phyloP scores from a whole-genome alignment of 1,140 invertebrate genomes.

The Cyclargus thomasi region DNA sequence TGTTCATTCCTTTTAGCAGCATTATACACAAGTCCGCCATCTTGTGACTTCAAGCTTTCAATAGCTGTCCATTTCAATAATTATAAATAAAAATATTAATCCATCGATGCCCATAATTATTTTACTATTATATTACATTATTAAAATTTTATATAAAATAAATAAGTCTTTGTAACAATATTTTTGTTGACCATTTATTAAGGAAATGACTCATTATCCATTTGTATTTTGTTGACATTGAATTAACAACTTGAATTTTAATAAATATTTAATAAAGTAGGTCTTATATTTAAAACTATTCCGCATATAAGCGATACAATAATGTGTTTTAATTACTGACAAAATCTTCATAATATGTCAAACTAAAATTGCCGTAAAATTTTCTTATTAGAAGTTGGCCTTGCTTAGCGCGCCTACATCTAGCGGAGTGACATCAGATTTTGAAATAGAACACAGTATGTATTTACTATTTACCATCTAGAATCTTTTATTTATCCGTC shows the following conservation, averaged over 20 bases:
- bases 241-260: conserved; percentile 4
- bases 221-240: conserved; percentile 16
- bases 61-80: conserved; percentile 65
- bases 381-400: conserved; percentile 7
- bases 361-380: neutral
- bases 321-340: neutral
- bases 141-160: neutral
- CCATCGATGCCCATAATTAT: conserved; percentile 43
- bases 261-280: neutral
- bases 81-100: conserved; percentile 66
- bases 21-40: conserved; percentile 60
- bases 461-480: neutral
- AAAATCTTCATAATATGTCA: neutral
- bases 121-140: neutral
- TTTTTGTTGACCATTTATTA: neutral
- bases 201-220: conserved; percentile 4
- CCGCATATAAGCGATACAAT: neutral
- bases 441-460: conserved; percentile 10
- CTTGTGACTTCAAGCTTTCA: conserved; percentile 58
- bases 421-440: conserved; percentile 11
- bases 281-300: neutral
- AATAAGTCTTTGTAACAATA: neutral
- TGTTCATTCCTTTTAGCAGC: conserved; percentile 41
- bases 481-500: neutral
- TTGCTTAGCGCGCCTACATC: conserved; percentile 9